Conservation (phyloP, 1,140 invertebrate species). For the Alviniconcha marisindica region DNA sequence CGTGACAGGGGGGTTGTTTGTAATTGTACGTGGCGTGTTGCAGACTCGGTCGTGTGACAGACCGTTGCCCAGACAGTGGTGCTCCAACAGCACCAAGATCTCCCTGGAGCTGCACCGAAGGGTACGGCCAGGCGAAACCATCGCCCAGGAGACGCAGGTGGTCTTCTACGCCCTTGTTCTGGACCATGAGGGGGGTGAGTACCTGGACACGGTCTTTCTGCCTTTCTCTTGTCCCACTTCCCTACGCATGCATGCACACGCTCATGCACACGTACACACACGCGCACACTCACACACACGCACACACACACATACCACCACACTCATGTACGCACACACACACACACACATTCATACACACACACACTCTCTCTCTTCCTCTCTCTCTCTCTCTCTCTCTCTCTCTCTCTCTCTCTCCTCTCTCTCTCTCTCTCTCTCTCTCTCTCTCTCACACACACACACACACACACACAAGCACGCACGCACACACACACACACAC, state of each 20-base stretch:
- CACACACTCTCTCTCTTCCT: neutral
- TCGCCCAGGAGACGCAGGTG: neutral
- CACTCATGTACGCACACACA: no score
- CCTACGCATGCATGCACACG: neutral
- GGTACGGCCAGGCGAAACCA: neutral
- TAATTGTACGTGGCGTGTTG: no score
- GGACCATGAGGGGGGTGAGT: slow-evolving; percentile 36
- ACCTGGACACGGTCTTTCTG: no score
- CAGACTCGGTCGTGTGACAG: neutral
- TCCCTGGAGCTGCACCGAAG: neutral
- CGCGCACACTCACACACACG: neutral
- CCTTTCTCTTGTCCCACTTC: no score
- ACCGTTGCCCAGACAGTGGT: neutral
- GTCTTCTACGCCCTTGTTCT: slow-evolving; percentile 22
- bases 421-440: neutral
- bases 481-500: neutral
- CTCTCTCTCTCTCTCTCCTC: neutral
- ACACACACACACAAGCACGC: neutral
- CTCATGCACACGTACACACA: neutral
- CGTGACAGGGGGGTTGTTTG: no score
- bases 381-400: neutral
- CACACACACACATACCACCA: neutral
- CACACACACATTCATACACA: neutral
- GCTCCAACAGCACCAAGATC: slow-evolving; percentile 19
- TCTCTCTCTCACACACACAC: neutral